Evolutionary conservation across 2,888 invertebrate genomes (phyloP).

Genomic region (Mythimna albipuncta): DNA sequence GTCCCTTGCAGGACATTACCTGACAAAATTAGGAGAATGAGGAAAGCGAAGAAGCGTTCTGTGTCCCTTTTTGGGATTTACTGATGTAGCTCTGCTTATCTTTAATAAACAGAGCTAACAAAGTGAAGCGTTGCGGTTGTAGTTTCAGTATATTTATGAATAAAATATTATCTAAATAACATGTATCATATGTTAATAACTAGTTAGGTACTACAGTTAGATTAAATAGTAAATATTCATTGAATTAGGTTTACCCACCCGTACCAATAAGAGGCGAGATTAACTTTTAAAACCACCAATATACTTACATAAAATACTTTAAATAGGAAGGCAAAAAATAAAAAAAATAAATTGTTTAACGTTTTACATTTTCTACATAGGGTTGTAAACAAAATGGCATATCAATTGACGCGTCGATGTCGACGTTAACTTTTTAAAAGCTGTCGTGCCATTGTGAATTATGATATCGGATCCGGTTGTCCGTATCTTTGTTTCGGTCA

Average conservation of each 20-base stretch:
- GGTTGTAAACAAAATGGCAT: slow-evolving; percentile 21
- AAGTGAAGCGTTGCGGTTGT: slow-evolving; percentile 1
- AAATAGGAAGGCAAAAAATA: not conserved
- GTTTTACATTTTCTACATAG: not conserved
- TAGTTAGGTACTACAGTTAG: too few relatives aligned
- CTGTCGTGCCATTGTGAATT: slow-evolving; percentile 29
- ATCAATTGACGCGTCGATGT: slow-evolving; percentile 27
- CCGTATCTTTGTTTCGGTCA: slow-evolving; percentile 33
- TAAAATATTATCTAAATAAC: not conserved
- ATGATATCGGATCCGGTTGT: slow-evolving; percentile 13
- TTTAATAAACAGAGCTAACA: slow-evolving; percentile 36
- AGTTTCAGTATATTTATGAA: slow-evolving; percentile 18
- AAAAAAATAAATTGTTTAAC: not conserved
- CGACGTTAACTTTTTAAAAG: slow-evolving; percentile 25
- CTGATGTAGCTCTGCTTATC: slow-evolving; percentile 39
- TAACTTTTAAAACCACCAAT: not conserved
- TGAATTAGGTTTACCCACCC: too few relatives aligned
- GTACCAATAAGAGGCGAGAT: not conserved
- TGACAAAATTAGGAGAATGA: slow-evolving; percentile 50
- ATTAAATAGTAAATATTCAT: too few relatives aligned
- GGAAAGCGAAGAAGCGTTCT: slow-evolving; percentile 15
- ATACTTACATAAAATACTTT: not conserved
- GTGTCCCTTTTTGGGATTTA: slow-evolving; percentile 56
- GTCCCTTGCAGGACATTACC: slow-evolving; percentile 39
- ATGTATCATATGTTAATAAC: too few relatives aligned